Percentiles rank a stretch among this genome's conserved stretches.
Evolutionary conservation across 1,140 invertebrate species (phyloP).

Genomic region (Chionoecetes opilio): DNA sequence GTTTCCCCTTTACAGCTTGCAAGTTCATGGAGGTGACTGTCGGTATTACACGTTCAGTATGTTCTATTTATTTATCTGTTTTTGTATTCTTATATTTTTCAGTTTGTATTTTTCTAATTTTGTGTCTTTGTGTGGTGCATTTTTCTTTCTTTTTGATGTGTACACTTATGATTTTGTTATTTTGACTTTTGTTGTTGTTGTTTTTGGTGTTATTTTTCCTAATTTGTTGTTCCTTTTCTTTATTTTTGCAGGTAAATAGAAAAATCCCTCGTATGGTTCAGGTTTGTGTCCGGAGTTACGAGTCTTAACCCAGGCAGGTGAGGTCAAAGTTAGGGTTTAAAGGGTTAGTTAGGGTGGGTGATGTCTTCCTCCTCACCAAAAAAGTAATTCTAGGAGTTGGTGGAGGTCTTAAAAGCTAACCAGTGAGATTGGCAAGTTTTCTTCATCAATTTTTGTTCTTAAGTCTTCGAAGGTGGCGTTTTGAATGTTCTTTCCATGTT

Average conservation of each 20-base stretch:
- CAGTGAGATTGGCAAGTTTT: not conserved
- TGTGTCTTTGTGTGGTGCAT: too few relatives aligned
- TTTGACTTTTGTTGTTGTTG: not conserved
- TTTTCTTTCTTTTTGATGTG: too few relatives aligned
- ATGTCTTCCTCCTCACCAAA: not conserved
- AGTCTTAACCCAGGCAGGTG: not conserved
- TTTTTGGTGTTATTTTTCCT: not conserved
- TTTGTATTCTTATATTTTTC: too few relatives aligned
- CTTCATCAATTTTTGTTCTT: too few relatives aligned
- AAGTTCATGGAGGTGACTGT: not conserved
- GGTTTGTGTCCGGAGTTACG: not conserved
- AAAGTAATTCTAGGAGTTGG: not conserved
- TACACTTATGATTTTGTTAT: not conserved
- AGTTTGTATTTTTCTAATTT: not conserved
- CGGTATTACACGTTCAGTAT: too few relatives aligned
- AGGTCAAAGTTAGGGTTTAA: not conserved
- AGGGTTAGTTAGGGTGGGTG: not conserved
- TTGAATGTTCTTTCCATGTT: not conserved
- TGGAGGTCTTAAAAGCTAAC: not conserved
- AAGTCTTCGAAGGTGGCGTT: not conserved
- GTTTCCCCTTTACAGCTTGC: not conserved
- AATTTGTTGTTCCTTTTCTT: not conserved
- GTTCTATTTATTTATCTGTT: too few relatives aligned
- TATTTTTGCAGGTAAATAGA: conserved; percentile 17
- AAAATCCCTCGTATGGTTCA: not conserved